phyloP scores from a whole-genome alignment of 2,797 vertebrate species.

The Phalanger gymnotis region DNA sequence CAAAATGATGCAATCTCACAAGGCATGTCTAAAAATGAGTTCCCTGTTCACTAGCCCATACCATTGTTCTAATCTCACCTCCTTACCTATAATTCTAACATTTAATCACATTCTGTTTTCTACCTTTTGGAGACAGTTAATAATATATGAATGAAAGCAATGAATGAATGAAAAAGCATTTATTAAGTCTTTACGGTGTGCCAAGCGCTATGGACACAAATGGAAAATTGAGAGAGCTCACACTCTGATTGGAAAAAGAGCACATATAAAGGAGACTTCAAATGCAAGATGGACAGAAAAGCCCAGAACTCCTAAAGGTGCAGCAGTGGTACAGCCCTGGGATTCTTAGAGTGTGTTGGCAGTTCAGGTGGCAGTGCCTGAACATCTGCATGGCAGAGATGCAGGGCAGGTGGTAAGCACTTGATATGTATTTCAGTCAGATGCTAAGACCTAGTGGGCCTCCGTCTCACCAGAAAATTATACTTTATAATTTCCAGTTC shows the following conservation, averaged over 20 bases:
- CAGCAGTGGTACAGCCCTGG: background rate
- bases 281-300: background rate
- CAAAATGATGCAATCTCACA: slow-evolving; percentile 45
- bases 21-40: slow-evolving; percentile 51
- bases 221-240: background rate
- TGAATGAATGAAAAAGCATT: background rate
- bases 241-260: background rate
- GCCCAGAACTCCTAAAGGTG: background rate
- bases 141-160: background rate
- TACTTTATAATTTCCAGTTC: background rate
- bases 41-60: slow-evolving; percentile 36
- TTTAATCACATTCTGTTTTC: slow-evolving; percentile 20
- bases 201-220: background rate
- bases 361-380: background rate
- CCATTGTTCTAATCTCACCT: slow-evolving; percentile 48
- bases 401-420: background rate
- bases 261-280: background rate
- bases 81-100: background rate
- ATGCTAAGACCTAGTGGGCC: background rate
- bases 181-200: background rate
- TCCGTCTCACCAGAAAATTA: background rate
- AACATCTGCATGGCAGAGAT: background rate
- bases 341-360: background rate
- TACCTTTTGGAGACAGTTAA: background rate
- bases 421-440: background rate